A percentile compares a stretch with the other conserved stretches of the same genome.
These are phyloP conservation scores for Anarhynchus alexandrinus DNA, from an alignment of 2,113 vertebrate genomes.

Conservation along the genomic window DNA sequence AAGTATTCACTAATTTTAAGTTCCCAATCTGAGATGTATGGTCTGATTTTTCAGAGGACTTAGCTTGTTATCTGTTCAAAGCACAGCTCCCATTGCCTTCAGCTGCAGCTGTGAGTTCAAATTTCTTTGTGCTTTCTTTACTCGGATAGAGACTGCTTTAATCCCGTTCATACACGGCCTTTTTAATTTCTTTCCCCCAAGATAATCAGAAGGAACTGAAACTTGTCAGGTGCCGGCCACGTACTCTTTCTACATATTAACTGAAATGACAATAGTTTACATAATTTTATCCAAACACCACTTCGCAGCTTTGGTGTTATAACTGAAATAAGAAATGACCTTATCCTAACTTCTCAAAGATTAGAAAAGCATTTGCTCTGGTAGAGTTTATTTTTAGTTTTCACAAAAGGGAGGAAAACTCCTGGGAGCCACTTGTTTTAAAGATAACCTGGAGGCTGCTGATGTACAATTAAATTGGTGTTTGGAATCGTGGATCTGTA, in stretches of 20 bases:
- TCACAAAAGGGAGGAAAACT: not conserved
- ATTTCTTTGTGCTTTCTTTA: slow-evolving; percentile 54
- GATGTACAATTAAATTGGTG: not conserved
- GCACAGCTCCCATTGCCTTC: slow-evolving; percentile 23
- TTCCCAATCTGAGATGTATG: slow-evolving; percentile 41
- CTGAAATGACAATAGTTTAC: not conserved
- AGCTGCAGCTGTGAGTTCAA: slow-evolving; percentile 48
- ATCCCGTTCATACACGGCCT: not conserved
- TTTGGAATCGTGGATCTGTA: not conserved
- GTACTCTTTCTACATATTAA: not conserved
- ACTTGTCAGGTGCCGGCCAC: not conserved
- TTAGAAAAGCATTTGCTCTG: not conserved
- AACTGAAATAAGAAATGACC: not conserved
- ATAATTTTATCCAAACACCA: not conserved
- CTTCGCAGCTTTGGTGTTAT: not conserved
- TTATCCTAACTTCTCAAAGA: not conserved
- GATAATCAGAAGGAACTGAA: slow-evolving; percentile 5
- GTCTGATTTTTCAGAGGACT: slow-evolving; percentile 57
- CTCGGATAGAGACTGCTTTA: not conserved
- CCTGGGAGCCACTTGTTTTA: not conserved
- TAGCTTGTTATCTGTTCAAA: slow-evolving; percentile 58
- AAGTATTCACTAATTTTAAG: slow-evolving; percentile 58
- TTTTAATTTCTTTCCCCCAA: slow-evolving; percentile 22
- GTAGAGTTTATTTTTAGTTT: not conserved
- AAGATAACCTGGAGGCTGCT: not conserved